phyloP scores from a whole-genome alignment of 2,113 vertebrate species.

The Tinamus guttatus region DNA sequence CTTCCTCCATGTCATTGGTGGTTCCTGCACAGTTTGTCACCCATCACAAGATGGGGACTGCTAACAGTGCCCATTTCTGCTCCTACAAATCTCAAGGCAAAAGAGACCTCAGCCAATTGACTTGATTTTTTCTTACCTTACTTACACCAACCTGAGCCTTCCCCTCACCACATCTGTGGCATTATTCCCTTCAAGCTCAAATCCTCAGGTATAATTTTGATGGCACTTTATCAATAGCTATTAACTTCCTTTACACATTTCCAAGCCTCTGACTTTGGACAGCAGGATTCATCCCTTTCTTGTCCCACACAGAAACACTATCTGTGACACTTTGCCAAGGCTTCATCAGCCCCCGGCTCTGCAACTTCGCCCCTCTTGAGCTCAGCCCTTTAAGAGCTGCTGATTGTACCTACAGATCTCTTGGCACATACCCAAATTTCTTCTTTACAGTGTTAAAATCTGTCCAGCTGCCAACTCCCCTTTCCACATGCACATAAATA shows the following conservation, averaged over 20 bases:
- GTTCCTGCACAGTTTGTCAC: not conserved
- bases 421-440: not conserved
- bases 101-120: not conserved
- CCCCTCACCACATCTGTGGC: not conserved
- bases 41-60: rapidly evolving
- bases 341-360: not conserved
- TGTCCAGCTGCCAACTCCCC: not conserved
- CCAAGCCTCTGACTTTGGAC: not conserved
- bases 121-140: not conserved
- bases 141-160: not conserved
- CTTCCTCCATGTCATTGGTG: not conserved
- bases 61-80: not conserved
- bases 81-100: not conserved
- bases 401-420: not conserved
- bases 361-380: not conserved
- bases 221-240: not conserved
- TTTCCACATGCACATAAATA: not conserved
- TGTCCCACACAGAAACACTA: not conserved
- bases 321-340: not conserved
- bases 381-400: not conserved
- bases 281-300: not conserved
- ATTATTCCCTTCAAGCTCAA: not conserved
- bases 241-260: not conserved
- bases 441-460: not conserved
- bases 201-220: not conserved